Percentiles rank a stretch among this genome's conserved stretches.
phyloP scores from a whole-genome alignment of 2,888 invertebrate species.

The Cantharis nigra region DNA sequence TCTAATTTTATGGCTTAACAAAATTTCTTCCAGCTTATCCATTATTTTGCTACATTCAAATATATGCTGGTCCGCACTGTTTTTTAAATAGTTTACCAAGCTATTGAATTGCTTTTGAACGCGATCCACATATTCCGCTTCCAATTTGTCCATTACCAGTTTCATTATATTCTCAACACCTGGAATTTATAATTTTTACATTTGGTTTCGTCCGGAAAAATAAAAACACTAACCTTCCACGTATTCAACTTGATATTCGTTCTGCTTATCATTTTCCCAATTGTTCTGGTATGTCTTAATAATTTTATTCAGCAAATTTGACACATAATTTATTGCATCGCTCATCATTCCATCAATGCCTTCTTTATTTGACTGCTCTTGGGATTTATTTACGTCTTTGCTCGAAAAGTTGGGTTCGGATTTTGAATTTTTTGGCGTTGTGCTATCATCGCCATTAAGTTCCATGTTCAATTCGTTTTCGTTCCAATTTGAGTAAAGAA shows the following conservation, averaged over 20 bases:
- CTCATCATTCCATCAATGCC: neutral
- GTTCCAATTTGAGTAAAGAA: neutral
- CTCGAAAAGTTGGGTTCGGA: neutral
- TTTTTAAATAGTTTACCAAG: slow-evolving; percentile 36
- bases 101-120: slow-evolving; percentile 38
- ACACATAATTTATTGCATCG: slow-evolving; percentile 34
- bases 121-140: slow-evolving; percentile 28
- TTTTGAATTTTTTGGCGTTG: neutral
- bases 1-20: slow-evolving; percentile 44
- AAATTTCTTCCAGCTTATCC: slow-evolving; percentile 40
- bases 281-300: slow-evolving; percentile 45
- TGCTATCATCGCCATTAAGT: neutral
- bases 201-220: neutral
- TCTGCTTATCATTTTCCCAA: slow-evolving; percentile 48
- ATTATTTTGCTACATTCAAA: slow-evolving; percentile 33
- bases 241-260: slow-evolving; percentile 25
- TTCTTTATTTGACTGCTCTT: neutral
- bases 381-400: neutral
- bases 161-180: neutral
- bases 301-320: slow-evolving; percentile 44
- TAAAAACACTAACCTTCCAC: neutral
- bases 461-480: neutral
- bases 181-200: neutral
- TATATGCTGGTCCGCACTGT: slow-evolving; percentile 34
- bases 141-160: slow-evolving; percentile 33